Evolutionary conservation across 2,888 invertebrate genomes (phyloP), one percentile per base, ranked within the genome.

Genomic region (Dexiosoma caninum): DNA sequence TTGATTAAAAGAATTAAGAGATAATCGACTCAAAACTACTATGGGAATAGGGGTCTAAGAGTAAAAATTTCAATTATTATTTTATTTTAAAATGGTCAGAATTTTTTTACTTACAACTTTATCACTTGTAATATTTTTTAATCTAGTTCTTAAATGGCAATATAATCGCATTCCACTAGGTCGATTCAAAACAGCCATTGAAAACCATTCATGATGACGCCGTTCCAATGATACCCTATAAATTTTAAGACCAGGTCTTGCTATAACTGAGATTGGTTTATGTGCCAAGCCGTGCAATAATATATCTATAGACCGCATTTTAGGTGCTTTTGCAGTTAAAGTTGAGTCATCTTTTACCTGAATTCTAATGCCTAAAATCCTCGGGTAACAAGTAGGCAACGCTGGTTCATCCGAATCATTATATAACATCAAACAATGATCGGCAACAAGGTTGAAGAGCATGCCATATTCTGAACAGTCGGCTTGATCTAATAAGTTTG

Each of bases 141-240:
- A 21, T 21, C 21, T 21, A 12, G 46, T 21, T 46, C 12, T 46
- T 4, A 46, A 0, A 12, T 0, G 5, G 4, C 19, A 16, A 46
- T 21, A 46, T 2, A 46, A 21, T 46, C 21, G 19, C 10, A 83
- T 32, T 4, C 83, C 82, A 1, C 32, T 12, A 4, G 32, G 30
- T 14, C 67, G 49, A 10, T 60, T 37, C 8, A 82, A 27, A 30
- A 83, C 60, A 0, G 42, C 78, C 12, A 62, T 62, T 7, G 82
- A 82, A 37, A 83, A 71, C 83, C 83, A 83, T 23, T 32, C 30
- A 64, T 83, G 80, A 30, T 82, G 83, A 23, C 80, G 67, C 6
- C 19, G 21, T 2, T 23, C 44, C 46, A 82, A 78, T 42, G 82
- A 80, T 0, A 78, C 60, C 23, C 83, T 64, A 14, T 21, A 12